Evolutionary conservation across 2,113 vertebrate genomes (phyloP).

Genomic region (Forbesichthys agassizii): DNA sequence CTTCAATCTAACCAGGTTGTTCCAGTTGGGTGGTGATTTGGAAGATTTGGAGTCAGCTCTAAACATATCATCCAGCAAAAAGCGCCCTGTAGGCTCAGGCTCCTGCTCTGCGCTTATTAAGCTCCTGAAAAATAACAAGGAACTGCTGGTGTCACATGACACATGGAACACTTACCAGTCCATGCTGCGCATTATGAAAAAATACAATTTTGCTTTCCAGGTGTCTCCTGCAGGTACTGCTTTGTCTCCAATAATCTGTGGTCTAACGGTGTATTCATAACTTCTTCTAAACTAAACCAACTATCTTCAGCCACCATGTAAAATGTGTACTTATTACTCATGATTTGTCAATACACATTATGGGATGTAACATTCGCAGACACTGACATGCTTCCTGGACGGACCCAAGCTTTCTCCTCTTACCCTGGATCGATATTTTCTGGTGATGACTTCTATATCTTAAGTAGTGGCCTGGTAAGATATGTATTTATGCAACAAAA

Average conservation of each 20-base stretch:
- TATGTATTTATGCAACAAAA: not conserved
- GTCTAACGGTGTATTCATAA: too few species aligned
- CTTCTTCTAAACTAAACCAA: too few species aligned
- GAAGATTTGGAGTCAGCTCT: constrained; percentile 90
- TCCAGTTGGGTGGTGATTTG: constrained; percentile 89
- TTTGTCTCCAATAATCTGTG: not conserved
- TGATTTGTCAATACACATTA: not conserved
- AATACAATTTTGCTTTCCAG: constrained; percentile 85
- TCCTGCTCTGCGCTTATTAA: constrained; percentile 95
- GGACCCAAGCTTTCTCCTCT: constrained; percentile 85
- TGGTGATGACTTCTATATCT: constrained; percentile 92
- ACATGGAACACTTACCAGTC: constrained; percentile 90
- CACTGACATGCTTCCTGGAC: constrained; percentile 75
- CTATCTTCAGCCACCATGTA: too few species aligned
- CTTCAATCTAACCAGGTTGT: constrained; percentile 73
- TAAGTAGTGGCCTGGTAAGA: constrained; percentile 92
- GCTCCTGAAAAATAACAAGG: constrained; percentile 82
- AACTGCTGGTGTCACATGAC: constrained; percentile 91
- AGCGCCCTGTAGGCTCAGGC: constrained; percentile 79
- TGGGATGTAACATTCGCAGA: constrained; percentile 59
- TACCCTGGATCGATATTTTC: constrained; percentile 94
- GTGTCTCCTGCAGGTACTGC: constrained; percentile 72
- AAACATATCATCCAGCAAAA: constrained; percentile 80
- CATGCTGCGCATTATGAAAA: constrained; percentile 94
- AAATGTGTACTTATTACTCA: not conserved